Base-by-base conservation (phyloP, 1,140 invertebrate species). In the Drosophila parabipectinata region DNA sequence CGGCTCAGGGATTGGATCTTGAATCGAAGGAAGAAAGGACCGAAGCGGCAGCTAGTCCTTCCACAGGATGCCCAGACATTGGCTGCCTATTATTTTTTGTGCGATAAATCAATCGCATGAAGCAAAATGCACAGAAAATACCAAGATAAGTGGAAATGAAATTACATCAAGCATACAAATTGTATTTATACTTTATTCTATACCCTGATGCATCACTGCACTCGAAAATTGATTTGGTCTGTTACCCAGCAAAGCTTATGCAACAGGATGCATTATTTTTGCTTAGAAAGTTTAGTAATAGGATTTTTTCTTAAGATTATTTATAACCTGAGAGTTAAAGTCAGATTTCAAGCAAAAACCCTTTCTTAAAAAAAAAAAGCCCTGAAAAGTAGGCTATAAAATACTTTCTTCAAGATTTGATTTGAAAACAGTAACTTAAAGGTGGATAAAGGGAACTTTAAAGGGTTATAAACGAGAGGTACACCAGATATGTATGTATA, bases 101-200 rank as follows among this genome's bases (percentile, higher is more conserved):
- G 50, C 61, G 68, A 85, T 88, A 85, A 85, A 85, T 85, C 82
- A 85, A 85, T 85, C 78, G 63, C 69, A 75, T 75, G 72, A 75
- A 75, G 61, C 60, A 48, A 75, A 75, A 54, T 67, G 50, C 63
- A 67, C 69, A 71, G 66, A 63, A 76, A 76, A 76, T 76, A 76
- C 72, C 62, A 59, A 76, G 73, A 76, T 75, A 76, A 76, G 72
- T 76, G 54, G 73, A 76, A 76, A 62, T 73, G 76, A 72, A 53
- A 67, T 66, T 47, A 75, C 72, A 75, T 75, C 71, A 75, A 64
- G 71, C 72, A 52, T 75, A 75, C 72, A 75, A 75, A 75, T 75
- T 53, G 72, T 58, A 75, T 57, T 75, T 66, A 72, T 60, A 72
- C 60, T 67, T 75, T 74, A 67, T 75, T 74, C 28, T 58, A 71